Evolutionary conservation across 1,140 invertebrate species (phyloP), one percentile per base, ranked within the genome.

Genomic region (Sycophila sp.): DNA sequence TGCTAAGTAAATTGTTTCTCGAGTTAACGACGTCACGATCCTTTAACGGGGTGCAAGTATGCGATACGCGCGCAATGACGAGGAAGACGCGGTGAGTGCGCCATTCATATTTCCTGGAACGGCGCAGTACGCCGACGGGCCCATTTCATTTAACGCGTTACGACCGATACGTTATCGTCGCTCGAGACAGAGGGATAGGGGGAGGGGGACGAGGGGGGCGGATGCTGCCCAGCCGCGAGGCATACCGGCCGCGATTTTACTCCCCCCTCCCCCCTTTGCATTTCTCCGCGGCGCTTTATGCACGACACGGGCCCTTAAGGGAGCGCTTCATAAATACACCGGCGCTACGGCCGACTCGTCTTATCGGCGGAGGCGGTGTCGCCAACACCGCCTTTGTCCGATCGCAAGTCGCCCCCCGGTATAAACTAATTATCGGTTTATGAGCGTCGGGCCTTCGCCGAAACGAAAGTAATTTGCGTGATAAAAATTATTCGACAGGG

Each of bases 1-100:
- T 36, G 62, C 62, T 64, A 64, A 64, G 62, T 64, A 64, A 64
- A 64, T 64, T 53, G 22, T 64, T 64, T 38, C 45, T 24, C 45
- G 32, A 36, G 45, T 64, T 53, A 64, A 64, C 62, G 62, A 64
- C 62, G 30, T 53, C 19, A 51, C 62, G 45, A 11, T 49, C 11
- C 32, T 36, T 51, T 32, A n/a, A 22, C 32, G 60, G 30, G 19
- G 42, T 32, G 24, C n/a, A 8, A 24, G 38, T 47, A 55, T 38
- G 30, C 55, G 55, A 22, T 22, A 24, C 8, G 55, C 59, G 38
- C 7, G 36, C 19, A 58, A n/a, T n/a, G 10, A 32, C 34, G 2
- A n/a, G 2, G 53, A 22, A 13, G 32, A 6, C 19, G 19, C 22
- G 34, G 17, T 4, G n/a, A n/a, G 32, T 11, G 17, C 53, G 15